Conservation (phyloP, 2,113 vertebrate genomes). For the Oreochromis niloticus region DNA sequence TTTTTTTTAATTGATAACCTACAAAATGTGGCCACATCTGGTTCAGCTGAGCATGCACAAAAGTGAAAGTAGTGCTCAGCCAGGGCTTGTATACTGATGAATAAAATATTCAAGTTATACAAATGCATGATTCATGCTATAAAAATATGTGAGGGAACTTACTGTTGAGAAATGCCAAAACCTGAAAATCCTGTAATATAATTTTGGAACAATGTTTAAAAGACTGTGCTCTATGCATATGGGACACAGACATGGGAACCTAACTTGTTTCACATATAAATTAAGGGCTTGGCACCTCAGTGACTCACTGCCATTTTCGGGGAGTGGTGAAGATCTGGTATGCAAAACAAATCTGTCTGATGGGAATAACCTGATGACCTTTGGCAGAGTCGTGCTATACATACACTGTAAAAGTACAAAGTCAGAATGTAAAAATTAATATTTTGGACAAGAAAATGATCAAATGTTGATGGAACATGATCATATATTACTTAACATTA, state of each 20-base stretch:
- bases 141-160: neutral
- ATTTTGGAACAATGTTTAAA: neutral
- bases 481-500: neutral
- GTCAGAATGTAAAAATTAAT: neutral
- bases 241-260: neutral
- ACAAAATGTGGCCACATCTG: neutral
- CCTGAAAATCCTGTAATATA: neutral
- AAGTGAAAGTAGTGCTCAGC: neutral
- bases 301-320: neutral
- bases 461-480: neutral
- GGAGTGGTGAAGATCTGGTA: neutral
- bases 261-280: neutral
- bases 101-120: neutral
- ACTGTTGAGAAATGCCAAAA: neutral
- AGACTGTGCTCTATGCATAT: neutral
- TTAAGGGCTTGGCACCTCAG: neutral
- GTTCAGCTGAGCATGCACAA: neutral
- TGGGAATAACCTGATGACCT: neutral
- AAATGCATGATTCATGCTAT: neutral
- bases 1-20: neutral
- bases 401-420: neutral
- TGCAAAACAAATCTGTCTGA: neutral
- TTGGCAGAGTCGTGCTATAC: neutral
- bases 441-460: neutral
- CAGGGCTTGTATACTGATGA: neutral